Percentiles rank a stretch among this genome's conserved stretches.
Evolutionary conservation across 2,113 vertebrate genomes (phyloP).

Genomic region (Chaetops frenatus): DNA sequence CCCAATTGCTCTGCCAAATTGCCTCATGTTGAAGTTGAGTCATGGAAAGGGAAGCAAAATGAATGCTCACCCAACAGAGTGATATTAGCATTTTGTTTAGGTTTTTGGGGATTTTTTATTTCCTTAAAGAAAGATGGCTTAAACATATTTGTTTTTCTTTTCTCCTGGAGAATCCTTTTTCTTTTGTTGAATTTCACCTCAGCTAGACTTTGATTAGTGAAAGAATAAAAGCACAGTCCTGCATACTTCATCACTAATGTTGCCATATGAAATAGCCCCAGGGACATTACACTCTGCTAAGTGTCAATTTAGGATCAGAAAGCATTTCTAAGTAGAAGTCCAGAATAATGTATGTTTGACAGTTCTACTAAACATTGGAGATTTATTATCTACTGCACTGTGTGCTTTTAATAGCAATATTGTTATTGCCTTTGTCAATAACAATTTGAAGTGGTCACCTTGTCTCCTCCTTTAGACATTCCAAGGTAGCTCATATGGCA

Average conservation of each 20-base stretch:
- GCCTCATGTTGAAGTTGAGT: not conserved
- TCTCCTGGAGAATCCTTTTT: not conserved
- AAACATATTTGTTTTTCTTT: not conserved
- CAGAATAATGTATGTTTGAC: not conserved
- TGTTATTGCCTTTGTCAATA: not conserved
- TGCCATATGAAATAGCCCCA: not conserved
- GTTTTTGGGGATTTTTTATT: not conserved
- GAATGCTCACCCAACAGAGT: not conserved
- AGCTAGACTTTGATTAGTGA: not conserved
- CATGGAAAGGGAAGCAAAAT: not conserved
- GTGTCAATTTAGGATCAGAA: not conserved
- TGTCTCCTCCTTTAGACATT: not conserved
- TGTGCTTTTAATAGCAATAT: not conserved
- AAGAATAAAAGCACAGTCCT: not conserved
- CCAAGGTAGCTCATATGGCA: not conserved
- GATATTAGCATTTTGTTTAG: not conserved
- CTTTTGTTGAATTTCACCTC: not conserved
- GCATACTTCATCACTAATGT: not conserved
- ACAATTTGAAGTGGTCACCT: not conserved
- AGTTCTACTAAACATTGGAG: conserved; percentile 12
- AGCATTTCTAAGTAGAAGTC: not conserved
- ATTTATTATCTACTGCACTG: not conserved
- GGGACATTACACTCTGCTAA: not conserved
- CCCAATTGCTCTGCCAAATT: not conserved
- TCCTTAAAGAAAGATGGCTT: not conserved